phyloP scores from a whole-genome alignment of 2,113 vertebrate genomes.

The Silurus meridionalis region DNA sequence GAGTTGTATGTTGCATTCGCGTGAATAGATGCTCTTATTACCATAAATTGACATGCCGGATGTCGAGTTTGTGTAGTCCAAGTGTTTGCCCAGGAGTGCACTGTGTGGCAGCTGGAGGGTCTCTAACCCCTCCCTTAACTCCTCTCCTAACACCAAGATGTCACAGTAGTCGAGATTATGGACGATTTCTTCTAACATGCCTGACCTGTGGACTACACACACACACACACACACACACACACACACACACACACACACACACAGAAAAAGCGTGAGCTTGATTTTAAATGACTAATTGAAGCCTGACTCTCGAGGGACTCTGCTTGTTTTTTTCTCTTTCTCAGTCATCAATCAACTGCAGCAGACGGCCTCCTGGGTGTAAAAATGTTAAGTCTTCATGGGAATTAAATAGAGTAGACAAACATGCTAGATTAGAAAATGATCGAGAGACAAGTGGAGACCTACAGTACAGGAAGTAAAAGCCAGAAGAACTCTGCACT shows the following conservation, averaged over 20 bases:
- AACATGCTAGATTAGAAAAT: constrained; percentile 18
- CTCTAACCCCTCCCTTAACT: constrained; percentile 82
- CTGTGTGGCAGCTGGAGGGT: constrained; percentile 82
- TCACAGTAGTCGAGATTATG: constrained; percentile 98
- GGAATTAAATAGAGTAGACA: constrained; percentile 24
- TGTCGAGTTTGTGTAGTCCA: constrained; percentile 93
- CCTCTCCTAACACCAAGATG: constrained; percentile 85
- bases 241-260: constrained; percentile 20
- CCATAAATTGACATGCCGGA: constrained; percentile 94
- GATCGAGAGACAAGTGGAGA: neutral
- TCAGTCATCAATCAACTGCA: constrained; percentile 2
- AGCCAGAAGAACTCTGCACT: constrained; percentile 8
- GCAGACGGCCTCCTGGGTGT: constrained; percentile 13
- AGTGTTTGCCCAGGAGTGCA: constrained; percentile 82
- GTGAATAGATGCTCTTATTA: constrained; percentile 56
- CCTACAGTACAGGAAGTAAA: neutral
- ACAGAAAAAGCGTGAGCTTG: constrained; percentile 1
- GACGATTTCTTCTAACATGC: constrained; percentile 83
- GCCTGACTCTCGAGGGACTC: neutral
- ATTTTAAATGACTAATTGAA: constrained; percentile 18
- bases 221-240: constrained; percentile 39
- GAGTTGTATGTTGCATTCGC: neutral
- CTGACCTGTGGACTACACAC: constrained; percentile 70
- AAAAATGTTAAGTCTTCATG: constrained; percentile 12
- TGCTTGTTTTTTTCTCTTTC: neutral